Evolutionary conservation across 2,113 vertebrate species (phyloP).

Genomic region (Trematomus loennbergii): DNA sequence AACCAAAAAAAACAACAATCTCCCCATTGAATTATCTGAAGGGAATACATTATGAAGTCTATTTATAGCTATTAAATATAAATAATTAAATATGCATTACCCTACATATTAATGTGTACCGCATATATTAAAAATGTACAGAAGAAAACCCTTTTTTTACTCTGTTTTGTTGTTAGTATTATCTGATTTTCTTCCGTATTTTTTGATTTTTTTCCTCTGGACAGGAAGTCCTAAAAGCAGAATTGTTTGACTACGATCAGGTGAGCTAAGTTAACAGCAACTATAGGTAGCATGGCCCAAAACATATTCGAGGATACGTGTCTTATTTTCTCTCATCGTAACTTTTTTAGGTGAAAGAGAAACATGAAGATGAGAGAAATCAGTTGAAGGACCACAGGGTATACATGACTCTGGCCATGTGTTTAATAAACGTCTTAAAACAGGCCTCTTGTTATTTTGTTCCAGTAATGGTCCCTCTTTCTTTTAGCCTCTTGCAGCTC

Average conservation of each 20-base stretch:
- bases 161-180: background rate
- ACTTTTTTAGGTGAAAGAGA: background rate
- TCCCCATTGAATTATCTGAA: background rate
- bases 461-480: background rate
- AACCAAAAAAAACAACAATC: background rate
- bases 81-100: background rate
- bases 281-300: background rate
- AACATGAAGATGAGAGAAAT: background rate
- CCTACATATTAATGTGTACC: background rate
- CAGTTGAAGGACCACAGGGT: background rate
- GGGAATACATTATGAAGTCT: background rate
- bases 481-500: slow-evolving; percentile 11
- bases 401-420: background rate
- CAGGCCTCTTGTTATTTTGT: slow-evolving; percentile 37
- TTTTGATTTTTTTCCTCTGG: no score
- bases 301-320: background rate
- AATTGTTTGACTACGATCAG: background rate
- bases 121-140: background rate
- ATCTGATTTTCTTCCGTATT: background rate
- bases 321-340: background rate
- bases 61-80: background rate
- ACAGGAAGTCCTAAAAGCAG: background rate
- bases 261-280: background rate
- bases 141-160: background rate
- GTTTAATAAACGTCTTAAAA: slow-evolving; percentile 1